These are phyloP conservation scores for Colletes collaris DNA, from an alignment of 2,888 invertebrate species.

Conservation along the genomic window DNA sequence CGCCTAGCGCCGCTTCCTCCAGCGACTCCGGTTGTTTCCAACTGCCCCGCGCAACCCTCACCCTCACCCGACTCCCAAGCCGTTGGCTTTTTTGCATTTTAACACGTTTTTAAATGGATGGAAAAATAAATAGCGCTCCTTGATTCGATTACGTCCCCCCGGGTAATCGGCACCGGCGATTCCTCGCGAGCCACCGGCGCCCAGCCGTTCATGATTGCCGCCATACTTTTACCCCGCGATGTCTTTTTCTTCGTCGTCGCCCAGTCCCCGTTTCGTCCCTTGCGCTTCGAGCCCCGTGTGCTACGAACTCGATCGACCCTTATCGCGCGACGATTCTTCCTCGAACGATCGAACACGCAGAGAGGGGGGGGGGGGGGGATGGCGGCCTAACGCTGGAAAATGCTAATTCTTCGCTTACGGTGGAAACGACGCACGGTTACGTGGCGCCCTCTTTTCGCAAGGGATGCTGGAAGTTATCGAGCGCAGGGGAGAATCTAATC, in stretches of 20 bases:
- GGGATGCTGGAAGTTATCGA: constrained; percentile 59
- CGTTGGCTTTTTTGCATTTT: constrained; percentile 72
- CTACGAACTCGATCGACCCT: not conserved
- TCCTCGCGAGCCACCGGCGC: constrained; percentile 25
- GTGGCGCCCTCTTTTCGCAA: constrained; percentile 68
- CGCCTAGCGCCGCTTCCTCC: constrained; percentile 51
- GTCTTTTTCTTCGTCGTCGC: constrained; percentile 1
- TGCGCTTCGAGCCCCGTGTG: not conserved
- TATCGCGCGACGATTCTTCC: not conserved
- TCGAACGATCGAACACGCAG: not conserved
- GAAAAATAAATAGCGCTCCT: constrained; percentile 73
- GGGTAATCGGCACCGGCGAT: constrained; percentile 66
- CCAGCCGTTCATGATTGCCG: constrained; percentile 44
- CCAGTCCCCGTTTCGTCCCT: not conserved
- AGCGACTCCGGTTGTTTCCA: constrained; percentile 49
- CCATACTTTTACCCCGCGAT: constrained; percentile 20
- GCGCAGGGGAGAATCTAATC: constrained; percentile 55
- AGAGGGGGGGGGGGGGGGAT: not conserved
- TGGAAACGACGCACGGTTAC: constrained; percentile 46
- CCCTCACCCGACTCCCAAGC: constrained; percentile 56
- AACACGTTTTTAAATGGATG: constrained; percentile 73
- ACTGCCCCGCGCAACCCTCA: constrained; percentile 52
- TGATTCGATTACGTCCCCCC: constrained; percentile 69
- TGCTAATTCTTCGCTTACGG: constrained; percentile 26
- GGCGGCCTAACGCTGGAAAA: not conserved